Conservation (phyloP, 2,113 vertebrate genomes). For the Chloroceryle aenea region DNA sequence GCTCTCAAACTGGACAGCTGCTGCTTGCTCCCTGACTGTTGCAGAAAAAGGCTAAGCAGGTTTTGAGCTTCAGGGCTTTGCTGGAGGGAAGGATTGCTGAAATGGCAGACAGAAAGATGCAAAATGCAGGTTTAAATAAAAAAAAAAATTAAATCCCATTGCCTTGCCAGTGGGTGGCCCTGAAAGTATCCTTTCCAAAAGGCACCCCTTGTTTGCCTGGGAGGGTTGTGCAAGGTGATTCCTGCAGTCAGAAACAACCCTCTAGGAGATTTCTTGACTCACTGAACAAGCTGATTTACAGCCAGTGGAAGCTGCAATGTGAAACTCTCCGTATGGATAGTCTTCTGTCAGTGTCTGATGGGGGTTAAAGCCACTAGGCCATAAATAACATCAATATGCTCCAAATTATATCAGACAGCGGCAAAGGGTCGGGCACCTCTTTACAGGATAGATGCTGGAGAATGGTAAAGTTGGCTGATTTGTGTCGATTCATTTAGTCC, state of each 20-base stretch:
- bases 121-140: not conserved
- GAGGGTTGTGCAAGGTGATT: not conserved
- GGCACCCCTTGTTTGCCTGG: not conserved
- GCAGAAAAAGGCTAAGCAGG: constrained; percentile 28
- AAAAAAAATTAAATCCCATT: not conserved
- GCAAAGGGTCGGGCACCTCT: not conserved
- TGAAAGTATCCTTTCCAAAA: not conserved
- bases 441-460: not conserved
- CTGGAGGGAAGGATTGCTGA: constrained; percentile 12
- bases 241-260: not conserved
- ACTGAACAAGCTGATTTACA: constrained; percentile 3
- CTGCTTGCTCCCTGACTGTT: not conserved
- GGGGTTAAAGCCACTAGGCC: not conserved
- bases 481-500: not conserved
- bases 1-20: constrained; percentile 16
- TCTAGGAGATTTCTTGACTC: not conserved
- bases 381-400: constrained; percentile 27
- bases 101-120: not conserved
- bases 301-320: not conserved
- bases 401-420: not conserved
- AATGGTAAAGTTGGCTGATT: not conserved
- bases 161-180: fast-evolving
- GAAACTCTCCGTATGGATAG: not conserved
- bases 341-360: not conserved
- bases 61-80: constrained; percentile 60